phyloP scores from a whole-genome alignment of 2,888 invertebrate species.

The Miltochrista miniata region DNA sequence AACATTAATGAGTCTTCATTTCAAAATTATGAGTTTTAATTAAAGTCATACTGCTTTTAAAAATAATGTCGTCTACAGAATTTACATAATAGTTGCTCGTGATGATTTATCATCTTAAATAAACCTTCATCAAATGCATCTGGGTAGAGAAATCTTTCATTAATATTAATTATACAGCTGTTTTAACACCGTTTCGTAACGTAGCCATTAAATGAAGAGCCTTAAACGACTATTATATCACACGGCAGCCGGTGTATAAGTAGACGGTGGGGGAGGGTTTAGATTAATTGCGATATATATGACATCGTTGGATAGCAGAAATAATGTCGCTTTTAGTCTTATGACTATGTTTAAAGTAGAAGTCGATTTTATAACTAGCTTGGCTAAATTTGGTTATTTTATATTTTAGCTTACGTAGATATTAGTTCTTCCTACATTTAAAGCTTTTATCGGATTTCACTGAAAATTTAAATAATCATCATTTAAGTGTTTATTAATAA shows the following conservation, averaged over 20 bases:
- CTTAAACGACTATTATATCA: slow-evolving; percentile 62
- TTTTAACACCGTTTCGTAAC: slow-evolving; percentile 34
- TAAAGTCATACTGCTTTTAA: not conserved
- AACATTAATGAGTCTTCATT: too few relatives aligned
- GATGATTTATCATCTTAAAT: slow-evolving; percentile 1
- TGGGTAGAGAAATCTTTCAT: slow-evolving; percentile 31
- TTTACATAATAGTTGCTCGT: not conserved
- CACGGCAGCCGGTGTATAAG: slow-evolving; percentile 64
- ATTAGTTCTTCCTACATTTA: too few relatives aligned
- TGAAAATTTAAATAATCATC: too few relatives aligned
- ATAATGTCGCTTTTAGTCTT: slow-evolving; percentile 43
- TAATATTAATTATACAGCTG: slow-evolving; percentile 51
- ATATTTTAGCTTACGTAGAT: too few relatives aligned
- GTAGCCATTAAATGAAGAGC: slow-evolving; percentile 40
- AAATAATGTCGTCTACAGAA: not conserved
- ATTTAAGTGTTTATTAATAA: too few relatives aligned
- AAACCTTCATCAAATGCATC: slow-evolving; percentile 13
- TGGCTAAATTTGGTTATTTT: too few relatives aligned
- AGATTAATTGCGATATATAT: slow-evolving; percentile 66
- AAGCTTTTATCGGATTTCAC: too few relatives aligned
- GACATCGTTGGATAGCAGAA: slow-evolving; percentile 46
- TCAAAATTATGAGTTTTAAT: too few relatives aligned
- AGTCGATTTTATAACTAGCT: too few relatives aligned
- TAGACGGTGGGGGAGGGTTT: slow-evolving; percentile 48
- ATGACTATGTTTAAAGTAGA: slow-evolving; percentile 12